These are phyloP conservation scores for Epizoanthus rinbou DNA, from an alignment of 92 coral and sea anemone species.

Conservation along the genomic window DNA sequence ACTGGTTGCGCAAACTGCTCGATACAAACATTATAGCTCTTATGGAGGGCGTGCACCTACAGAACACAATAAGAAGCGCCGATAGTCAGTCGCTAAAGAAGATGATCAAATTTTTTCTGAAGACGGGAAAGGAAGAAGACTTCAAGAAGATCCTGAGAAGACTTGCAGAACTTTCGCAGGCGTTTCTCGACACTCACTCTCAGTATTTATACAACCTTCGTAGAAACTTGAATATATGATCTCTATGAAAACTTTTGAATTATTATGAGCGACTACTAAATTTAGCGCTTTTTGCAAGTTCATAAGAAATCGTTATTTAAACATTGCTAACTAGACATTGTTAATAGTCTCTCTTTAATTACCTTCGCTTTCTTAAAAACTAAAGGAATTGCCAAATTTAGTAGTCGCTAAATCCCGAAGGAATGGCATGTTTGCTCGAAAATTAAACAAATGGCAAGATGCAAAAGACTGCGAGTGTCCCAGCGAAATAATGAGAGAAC, in stretches of 20 bases:
- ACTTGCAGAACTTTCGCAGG: conserved; percentile 57
- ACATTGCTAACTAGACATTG: too few species aligned
- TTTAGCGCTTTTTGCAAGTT: neutral
- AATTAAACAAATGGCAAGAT: too few species aligned
- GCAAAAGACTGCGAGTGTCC: too few species aligned
- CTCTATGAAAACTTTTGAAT: too few species aligned
- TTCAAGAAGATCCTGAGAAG: conserved; percentile 64
- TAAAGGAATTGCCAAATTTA: too few species aligned
- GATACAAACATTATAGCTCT: conserved; percentile 56
- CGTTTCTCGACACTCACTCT: conserved; percentile 46
- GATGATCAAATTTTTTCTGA: conserved; percentile 61
- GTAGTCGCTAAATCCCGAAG: too few species aligned
- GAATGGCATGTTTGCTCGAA: too few species aligned
- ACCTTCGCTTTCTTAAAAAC: too few species aligned
- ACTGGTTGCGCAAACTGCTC: conserved; percentile 59
- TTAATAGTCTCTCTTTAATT: too few species aligned
- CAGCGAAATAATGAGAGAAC: too few species aligned
- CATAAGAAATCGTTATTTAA: too few species aligned
- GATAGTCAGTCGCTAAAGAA: conserved; percentile 60
- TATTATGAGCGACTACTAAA: too few species aligned
- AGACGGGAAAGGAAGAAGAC: conserved; percentile 62
- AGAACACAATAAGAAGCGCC: conserved; percentile 35
- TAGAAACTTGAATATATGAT: conserved; percentile 1
- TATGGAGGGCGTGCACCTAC: conserved; percentile 55
- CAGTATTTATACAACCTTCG: conserved; percentile 40